Evolutionary conservation across 1,140 invertebrate genomes (phyloP).

Genomic region (Anastrepha ludens): DNA sequence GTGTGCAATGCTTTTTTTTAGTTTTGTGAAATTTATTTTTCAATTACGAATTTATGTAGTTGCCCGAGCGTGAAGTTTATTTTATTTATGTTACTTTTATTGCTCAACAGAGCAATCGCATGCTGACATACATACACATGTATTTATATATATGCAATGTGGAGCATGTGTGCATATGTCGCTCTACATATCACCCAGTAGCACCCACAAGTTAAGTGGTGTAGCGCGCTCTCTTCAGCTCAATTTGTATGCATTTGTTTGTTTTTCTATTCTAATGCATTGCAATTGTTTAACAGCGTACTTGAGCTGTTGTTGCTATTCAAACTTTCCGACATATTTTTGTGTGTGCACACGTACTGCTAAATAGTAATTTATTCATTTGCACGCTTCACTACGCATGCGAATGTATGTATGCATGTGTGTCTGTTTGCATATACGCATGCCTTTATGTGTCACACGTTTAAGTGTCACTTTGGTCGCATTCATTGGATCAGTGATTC

Average conservation of each 20-base stretch:
- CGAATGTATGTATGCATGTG: neutral
- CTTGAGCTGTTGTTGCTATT: neutral
- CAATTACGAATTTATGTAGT: neutral
- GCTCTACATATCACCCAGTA: slow-evolving; percentile 26
- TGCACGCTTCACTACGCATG: slow-evolving; percentile 38
- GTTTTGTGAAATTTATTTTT: neutral
- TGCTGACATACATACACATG: neutral
- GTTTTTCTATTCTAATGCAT: neutral
- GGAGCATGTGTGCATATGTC: neutral
- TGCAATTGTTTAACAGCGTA: neutral
- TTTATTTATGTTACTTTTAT: neutral
- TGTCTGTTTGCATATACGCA: neutral
- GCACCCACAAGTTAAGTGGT: slow-evolving; percentile 21
- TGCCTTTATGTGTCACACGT: slow-evolving; percentile 30
- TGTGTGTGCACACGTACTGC: neutral
- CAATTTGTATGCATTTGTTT: neutral
- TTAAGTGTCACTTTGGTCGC: slow-evolving; percentile 36
- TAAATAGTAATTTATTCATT: slow-evolving; percentile 40
- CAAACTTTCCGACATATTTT: neutral
- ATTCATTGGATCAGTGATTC: slow-evolving; percentile 40
- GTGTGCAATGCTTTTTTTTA: neutral
- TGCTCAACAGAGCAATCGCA: neutral
- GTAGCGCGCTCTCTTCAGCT: neutral
- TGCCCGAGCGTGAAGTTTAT: slow-evolving; percentile 13
- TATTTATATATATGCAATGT: neutral